Conservation (phyloP, 2,113 vertebrate species). For the Anarhynchus alexandrinus region DNA sequence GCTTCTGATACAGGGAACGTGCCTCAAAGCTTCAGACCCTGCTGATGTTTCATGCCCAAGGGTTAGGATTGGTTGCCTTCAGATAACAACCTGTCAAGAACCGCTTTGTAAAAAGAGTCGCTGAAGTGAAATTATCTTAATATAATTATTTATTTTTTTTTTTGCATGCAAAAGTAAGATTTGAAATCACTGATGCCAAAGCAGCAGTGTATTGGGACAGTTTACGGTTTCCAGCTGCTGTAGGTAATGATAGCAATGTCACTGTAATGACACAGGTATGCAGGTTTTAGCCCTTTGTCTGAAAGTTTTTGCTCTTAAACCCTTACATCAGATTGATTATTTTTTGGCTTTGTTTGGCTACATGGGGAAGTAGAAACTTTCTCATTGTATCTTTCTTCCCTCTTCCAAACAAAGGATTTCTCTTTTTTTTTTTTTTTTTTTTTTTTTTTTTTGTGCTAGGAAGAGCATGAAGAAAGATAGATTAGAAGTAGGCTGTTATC, state of each 20-base stretch:
- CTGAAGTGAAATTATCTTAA: neutral
- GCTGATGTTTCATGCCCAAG: neutral
- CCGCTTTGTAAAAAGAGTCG: neutral
- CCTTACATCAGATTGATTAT: neutral
- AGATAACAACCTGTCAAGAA: rapidly evolving
- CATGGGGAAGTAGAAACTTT: neutral
- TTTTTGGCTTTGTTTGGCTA: neutral
- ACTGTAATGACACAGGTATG: neutral
- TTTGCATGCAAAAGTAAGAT: neutral
- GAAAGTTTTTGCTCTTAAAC: neutral
- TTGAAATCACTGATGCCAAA: neutral
- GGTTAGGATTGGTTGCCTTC: neutral
- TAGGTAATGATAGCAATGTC: neutral
- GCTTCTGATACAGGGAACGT: neutral
- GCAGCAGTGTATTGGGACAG: neutral
- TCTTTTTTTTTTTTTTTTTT: neutral
- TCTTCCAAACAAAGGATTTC: neutral
- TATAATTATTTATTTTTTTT: neutral
- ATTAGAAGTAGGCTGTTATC: neutral
- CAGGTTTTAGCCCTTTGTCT: neutral
- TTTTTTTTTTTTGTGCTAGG: neutral
- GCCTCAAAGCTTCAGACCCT: neutral
- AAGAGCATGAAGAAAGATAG: neutral
- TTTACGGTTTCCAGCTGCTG: neutral
- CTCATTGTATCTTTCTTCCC: neutral